phyloP scores from a whole-genome alignment of 2,113 vertebrate genomes.

The Sterrhoptilus dennistouni region DNA sequence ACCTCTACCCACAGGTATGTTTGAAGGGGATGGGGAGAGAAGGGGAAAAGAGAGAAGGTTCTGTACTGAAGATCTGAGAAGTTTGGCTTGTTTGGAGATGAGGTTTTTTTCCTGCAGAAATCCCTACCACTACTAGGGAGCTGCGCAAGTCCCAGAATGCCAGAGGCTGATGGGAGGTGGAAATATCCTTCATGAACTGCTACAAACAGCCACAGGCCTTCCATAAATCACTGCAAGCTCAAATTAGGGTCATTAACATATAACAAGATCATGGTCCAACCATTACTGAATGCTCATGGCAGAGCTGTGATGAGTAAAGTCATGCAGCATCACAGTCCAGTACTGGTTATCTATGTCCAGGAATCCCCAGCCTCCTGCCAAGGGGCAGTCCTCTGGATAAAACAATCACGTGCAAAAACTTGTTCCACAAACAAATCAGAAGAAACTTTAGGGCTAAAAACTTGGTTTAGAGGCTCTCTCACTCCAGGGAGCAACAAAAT shows the following conservation, averaged over 20 bases:
- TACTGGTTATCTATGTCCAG: background rate
- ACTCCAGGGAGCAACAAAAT: background rate
- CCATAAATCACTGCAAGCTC: constrained; percentile 12
- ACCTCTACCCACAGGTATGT: constrained; percentile 70
- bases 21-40: constrained; percentile 44
- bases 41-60: constrained; percentile 54
- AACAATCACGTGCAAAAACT: fast-evolving
- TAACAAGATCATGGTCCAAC: background rate
- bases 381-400: background rate
- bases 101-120: constrained; percentile 17
- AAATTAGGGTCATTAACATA: background rate
- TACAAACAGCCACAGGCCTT: background rate
- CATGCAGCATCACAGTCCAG: background rate
- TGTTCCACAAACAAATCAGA: background rate
- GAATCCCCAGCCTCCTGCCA: background rate
- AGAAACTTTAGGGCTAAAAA: background rate
- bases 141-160: background rate
- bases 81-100: background rate
- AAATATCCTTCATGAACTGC: background rate
- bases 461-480: background rate
- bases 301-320: background rate
- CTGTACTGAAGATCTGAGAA: constrained; percentile 39
- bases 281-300: background rate
- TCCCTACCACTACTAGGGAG: background rate
- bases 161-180: background rate